These are phyloP conservation scores for Phania funesta DNA, from an alignment of 2,888 invertebrate species.

Conservation along the genomic window DNA sequence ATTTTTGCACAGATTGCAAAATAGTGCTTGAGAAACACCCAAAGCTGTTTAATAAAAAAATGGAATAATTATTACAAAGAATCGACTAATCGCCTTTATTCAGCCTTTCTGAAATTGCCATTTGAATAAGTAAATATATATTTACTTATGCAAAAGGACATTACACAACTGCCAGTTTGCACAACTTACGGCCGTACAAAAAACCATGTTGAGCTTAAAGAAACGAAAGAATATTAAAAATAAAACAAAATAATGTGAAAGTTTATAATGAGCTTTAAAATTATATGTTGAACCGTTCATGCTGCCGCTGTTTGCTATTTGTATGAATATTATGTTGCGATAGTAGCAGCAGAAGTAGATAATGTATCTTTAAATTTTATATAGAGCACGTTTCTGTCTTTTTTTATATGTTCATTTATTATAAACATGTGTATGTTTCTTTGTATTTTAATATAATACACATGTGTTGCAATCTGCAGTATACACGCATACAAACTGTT, in stretches of 20 bases:
- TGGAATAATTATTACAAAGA: no score
- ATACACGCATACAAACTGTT: not conserved
- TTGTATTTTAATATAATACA: conserved; percentile 14
- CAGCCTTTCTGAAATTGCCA: not conserved
- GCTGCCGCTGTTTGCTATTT: not conserved
- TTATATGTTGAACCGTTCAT: conserved; percentile 38
- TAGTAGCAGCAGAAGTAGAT: not conserved
- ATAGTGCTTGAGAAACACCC: no score
- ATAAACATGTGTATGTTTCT: not conserved
- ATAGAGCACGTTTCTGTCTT: not conserved
- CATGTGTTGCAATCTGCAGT: conserved; percentile 40
- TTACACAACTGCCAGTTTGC: not conserved
- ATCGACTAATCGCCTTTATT: no score
- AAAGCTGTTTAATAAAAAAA: no score
- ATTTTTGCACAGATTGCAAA: no score
- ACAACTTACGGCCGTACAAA: not conserved
- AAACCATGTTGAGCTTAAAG: not conserved
- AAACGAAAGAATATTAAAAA: not conserved
- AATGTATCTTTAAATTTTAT: conserved; percentile 4
- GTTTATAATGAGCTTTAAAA: conserved; percentile 51
- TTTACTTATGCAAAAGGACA: not conserved
- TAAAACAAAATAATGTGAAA: conserved; percentile 1
- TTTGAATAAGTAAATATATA: not conserved
- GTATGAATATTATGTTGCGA: not conserved
- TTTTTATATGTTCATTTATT: not conserved